phyloP scores from a whole-genome alignment of 2,888 invertebrate species.

The Parapristionchus giblindavisi region DNA sequence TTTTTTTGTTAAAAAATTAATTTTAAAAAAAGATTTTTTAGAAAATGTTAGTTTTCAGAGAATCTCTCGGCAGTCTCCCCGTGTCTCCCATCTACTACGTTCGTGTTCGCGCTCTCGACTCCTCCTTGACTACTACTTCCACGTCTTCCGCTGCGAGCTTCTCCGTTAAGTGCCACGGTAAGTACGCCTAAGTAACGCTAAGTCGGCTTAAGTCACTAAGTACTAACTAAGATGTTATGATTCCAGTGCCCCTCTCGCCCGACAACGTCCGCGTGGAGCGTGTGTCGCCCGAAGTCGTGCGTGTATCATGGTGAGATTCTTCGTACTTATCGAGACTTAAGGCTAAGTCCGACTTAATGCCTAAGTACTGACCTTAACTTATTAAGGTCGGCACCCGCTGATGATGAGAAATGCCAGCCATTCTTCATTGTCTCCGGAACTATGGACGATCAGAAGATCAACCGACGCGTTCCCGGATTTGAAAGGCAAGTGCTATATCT shows the following conservation, averaged over 20 bases:
- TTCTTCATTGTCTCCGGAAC: slow-evolving; percentile 66
- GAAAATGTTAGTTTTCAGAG: slow-evolving; percentile 31
- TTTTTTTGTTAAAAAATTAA: no score
- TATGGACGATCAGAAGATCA: slow-evolving; percentile 50
- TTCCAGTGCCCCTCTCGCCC: slow-evolving; percentile 53
- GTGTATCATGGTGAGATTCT: slow-evolving; percentile 24
- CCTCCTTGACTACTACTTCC: slow-evolving; percentile 48
- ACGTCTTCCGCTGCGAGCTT: slow-evolving; percentile 58
- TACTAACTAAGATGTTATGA: neutral
- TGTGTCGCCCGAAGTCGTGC: slow-evolving; percentile 46
- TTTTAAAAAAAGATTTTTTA: no score
- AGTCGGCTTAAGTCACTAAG: neutral
- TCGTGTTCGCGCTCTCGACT: slow-evolving; percentile 56
- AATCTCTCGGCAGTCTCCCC: slow-evolving; percentile 39
- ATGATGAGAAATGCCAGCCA: slow-evolving; percentile 57
- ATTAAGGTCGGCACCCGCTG: slow-evolving; percentile 52
- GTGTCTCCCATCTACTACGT: slow-evolving; percentile 56
- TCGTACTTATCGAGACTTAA: no score
- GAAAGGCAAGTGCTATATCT: slow-evolving; percentile 34
- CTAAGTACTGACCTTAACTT: slow-evolving; percentile 39
- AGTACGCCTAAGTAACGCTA: no score
- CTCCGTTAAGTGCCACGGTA: slow-evolving; percentile 59
- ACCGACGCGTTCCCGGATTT: slow-evolving; percentile 43
- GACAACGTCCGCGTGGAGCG: slow-evolving; percentile 56
- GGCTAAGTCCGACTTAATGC: slow-evolving; percentile 38